These are phyloP conservation scores for Cyphomyrus discorhynchus DNA, from an alignment of 2,113 vertebrate genomes.

Conservation along the genomic window DNA sequence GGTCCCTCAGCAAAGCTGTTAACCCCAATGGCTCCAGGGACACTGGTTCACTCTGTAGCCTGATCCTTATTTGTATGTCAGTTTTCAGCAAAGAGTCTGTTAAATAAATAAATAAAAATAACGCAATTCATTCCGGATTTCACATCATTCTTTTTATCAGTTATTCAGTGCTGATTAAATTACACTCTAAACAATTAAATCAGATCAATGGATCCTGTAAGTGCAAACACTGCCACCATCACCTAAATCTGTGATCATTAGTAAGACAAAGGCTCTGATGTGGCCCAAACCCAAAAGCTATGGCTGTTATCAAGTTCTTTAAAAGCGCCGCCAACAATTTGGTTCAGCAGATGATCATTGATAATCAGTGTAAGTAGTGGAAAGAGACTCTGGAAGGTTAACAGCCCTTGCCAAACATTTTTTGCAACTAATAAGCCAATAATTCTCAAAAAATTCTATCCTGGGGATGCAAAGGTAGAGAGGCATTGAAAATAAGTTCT, in stretches of 20 bases:
- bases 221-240: constrained; percentile 23
- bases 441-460: constrained; percentile 35
- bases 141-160: constrained; percentile 39
- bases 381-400: constrained; percentile 22
- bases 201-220: constrained; percentile 26
- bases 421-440: constrained; percentile 46
- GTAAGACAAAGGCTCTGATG: constrained; percentile 55
- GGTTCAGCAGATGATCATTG: neutral
- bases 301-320: constrained; percentile 46
- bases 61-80: neutral
- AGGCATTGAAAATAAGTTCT: constrained; percentile 30
- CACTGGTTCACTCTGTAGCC: neutral
- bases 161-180: constrained; percentile 51
- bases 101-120: neutral
- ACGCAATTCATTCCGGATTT: neutral
- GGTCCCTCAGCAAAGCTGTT: neutral
- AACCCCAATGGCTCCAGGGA: neutral
- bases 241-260: constrained; percentile 38
- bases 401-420: constrained; percentile 30
- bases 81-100: neutral
- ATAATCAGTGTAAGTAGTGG: constrained; percentile 32
- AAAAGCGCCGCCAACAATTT: constrained; percentile 30
- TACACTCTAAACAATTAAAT: constrained; percentile 53
- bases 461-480: constrained; percentile 35
- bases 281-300: constrained; percentile 52